phyloP scores from a whole-genome alignment of 2,888 invertebrate species.

The Aplocera efformata region DNA sequence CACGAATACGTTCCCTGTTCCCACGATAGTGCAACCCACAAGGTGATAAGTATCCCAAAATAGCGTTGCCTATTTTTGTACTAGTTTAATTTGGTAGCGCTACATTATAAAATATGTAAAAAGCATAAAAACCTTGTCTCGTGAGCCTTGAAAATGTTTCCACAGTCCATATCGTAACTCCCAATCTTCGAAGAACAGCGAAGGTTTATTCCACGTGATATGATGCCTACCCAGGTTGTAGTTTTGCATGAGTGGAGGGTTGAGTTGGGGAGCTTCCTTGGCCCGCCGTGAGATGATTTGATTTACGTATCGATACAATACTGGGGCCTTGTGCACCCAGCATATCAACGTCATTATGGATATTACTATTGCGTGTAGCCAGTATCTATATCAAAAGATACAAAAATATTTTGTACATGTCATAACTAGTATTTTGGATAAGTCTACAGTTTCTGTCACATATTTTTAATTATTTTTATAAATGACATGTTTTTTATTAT shows the following conservation, averaged over 20 bases:
- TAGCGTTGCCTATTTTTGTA: too few relatives aligned
- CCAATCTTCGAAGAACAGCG: constrained; percentile 84
- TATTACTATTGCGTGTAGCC: constrained; percentile 81
- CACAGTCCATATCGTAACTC: constrained; percentile 82
- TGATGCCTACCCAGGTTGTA: constrained; percentile 80
- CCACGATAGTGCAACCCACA: too few relatives aligned
- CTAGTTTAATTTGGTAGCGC: too few relatives aligned
- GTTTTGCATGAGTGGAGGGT: constrained; percentile 78
- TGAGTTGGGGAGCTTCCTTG: constrained; percentile 82
- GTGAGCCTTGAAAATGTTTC: constrained; percentile 74
- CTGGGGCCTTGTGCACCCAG: constrained; percentile 80
- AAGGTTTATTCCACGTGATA: constrained; percentile 81
- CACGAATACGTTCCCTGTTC: too few relatives aligned
- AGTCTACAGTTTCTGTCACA: too few relatives aligned
- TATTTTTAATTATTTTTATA: too few relatives aligned
- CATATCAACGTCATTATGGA: constrained; percentile 82
- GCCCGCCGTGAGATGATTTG: constrained; percentile 79
- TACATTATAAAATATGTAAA: too few relatives aligned
- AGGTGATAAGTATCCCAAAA: too few relatives aligned
- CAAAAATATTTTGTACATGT: too few relatives aligned
- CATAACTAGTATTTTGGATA: too few relatives aligned
- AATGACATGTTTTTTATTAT: too few relatives aligned
- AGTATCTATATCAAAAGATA: constrained; percentile 45
- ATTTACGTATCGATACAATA: constrained; percentile 80
- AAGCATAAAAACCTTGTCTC: constrained; percentile 22